Evolutionary conservation across 2,113 vertebrate genomes (phyloP).

Genomic region (Carettochelys insculpta): DNA sequence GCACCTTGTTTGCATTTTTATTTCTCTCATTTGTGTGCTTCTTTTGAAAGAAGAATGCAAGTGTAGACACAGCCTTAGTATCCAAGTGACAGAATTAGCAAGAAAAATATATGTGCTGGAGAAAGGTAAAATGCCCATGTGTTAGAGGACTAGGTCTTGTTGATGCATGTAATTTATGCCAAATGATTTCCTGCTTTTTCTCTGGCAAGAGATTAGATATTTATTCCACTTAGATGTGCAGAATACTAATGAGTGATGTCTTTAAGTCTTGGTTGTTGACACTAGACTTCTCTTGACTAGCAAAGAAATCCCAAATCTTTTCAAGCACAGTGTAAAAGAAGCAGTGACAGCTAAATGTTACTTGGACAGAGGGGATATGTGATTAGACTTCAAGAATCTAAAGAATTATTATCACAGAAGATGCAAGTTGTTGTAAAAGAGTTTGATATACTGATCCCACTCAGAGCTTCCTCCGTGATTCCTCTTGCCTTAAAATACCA

Average conservation of each 20-base stretch:
- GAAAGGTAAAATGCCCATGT: neutral
- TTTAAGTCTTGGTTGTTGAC: neutral
- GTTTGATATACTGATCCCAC: neutral
- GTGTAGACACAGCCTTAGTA: too few species aligned
- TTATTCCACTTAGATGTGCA: constrained; percentile 20
- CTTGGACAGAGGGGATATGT: neutral
- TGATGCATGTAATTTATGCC: constrained; percentile 57
- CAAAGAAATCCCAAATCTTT: neutral
- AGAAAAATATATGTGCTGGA: constrained; percentile 23
- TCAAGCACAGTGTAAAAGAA: neutral
- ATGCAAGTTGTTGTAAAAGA: neutral
- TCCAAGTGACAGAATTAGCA: constrained; percentile 31
- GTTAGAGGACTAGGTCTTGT: constrained; percentile 44
- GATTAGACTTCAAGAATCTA: neutral
- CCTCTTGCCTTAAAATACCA: neutral
- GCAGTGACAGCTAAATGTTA: neutral
- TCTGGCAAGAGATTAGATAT: constrained; percentile 61
- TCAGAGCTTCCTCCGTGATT: neutral
- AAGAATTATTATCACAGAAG: neutral
- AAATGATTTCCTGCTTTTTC: constrained; percentile 66
- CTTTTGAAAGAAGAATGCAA: too few species aligned
- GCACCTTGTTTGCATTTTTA: too few species aligned
- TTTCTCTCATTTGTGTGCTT: too few species aligned
- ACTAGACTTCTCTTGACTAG: neutral
- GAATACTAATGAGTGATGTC: constrained; percentile 48